phyloP scores from a whole-genome alignment of 2,888 invertebrate species.

The Meiosimyza platycephala region DNA sequence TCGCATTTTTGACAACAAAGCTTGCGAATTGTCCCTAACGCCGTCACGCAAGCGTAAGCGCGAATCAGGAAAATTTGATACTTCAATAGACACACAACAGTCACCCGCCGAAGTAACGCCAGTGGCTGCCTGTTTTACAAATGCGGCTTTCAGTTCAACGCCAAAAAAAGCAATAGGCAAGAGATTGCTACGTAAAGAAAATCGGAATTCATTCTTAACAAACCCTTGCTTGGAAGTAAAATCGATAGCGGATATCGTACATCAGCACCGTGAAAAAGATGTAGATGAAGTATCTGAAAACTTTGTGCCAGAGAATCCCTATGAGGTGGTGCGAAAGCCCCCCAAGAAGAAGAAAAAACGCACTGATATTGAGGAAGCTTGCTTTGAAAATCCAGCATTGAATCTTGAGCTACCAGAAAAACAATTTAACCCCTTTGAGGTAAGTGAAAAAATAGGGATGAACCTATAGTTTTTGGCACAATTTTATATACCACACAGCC shows the following conservation, averaged over 20 bases:
- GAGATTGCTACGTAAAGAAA: constrained; percentile 49
- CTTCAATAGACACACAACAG: not conserved
- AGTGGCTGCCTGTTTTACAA: constrained; percentile 56
- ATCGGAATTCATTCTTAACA: constrained; percentile 42
- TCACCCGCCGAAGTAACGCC: constrained; percentile 30
- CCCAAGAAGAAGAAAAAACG: constrained; percentile 65
- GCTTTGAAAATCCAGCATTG: constrained; percentile 65
- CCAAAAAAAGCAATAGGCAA: constrained; percentile 59
- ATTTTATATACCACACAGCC: not conserved
- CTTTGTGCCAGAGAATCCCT: constrained; percentile 56
- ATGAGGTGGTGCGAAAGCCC: constrained; percentile 64
- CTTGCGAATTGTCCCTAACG: constrained; percentile 43
- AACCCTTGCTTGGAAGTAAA: constrained; percentile 61
- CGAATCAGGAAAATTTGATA: constrained; percentile 45
- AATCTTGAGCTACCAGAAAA: constrained; percentile 65
- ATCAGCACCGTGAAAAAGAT: constrained; percentile 32
- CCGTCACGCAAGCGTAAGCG: constrained; percentile 64
- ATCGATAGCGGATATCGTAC: constrained; percentile 59
- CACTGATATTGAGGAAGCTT: constrained; percentile 52
- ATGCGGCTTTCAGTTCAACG: constrained; percentile 64
- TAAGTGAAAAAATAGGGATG: constrained; percentile 33
- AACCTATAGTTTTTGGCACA: not conserved
- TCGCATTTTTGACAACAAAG: constrained; percentile 16
- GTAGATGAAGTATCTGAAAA: not conserved
- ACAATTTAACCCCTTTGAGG: constrained; percentile 66